Conservation (phyloP, 2,797 vertebrate genomes). For the Hoplostethus mediterraneus region DNA sequence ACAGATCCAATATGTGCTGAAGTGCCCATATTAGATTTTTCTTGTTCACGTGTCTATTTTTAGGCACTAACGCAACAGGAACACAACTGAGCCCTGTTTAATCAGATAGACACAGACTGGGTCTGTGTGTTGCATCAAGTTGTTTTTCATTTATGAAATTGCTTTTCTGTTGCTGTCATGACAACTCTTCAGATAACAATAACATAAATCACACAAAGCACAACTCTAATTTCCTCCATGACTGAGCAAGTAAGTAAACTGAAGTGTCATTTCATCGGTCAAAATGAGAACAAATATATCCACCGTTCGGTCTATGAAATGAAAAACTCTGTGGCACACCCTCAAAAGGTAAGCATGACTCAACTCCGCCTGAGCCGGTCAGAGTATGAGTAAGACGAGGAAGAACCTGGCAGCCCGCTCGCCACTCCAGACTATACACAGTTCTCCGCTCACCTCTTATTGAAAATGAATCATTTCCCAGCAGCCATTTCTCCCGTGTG, state of each 20-base stretch:
- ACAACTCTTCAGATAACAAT: neutral
- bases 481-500: slow-evolving; percentile 32
- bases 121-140: no score
- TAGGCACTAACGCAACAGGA: neutral
- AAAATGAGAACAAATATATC: neutral
- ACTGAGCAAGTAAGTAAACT: neutral
- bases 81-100: no score
- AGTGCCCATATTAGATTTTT: slow-evolving; percentile 8
- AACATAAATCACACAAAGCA: no score
- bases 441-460: slow-evolving; percentile 28
- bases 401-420: slow-evolving; percentile 24
- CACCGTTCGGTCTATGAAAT: neutral
- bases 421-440: slow-evolving; percentile 37
- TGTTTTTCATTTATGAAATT: neutral
- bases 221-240: neutral
- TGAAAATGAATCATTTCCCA: slow-evolving; percentile 27
- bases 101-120: no score
- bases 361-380: slow-evolving; percentile 1
- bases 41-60: slow-evolving; percentile 10
- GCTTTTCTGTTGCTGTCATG: neutral
- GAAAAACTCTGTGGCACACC: slow-evolving; percentile 8
- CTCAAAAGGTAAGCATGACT: slow-evolving; percentile 18
- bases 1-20: slow-evolving; percentile 15
- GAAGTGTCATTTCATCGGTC: neutral
- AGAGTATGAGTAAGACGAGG: slow-evolving; percentile 22